Conservation (phyloP, 2,113 vertebrate genomes). For the rabbit (Oryctolagus cuniculus) region DNA sequence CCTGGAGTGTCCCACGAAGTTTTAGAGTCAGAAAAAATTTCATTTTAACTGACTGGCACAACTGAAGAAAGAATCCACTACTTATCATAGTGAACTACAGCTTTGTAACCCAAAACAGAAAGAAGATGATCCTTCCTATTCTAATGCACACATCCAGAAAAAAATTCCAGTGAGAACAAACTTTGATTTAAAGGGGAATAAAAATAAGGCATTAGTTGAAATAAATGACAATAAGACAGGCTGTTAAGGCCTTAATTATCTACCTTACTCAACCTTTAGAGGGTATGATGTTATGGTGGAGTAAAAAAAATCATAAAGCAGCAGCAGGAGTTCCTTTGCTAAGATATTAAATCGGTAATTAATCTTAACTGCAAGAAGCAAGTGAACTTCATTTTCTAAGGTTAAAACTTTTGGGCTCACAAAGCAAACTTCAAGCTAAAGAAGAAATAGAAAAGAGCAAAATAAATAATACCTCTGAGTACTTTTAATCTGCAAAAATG, state of each 20-base stretch:
- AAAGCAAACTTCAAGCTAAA: conserved; percentile 27
- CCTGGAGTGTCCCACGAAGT: not conserved
- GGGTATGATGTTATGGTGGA: conserved; percentile 39
- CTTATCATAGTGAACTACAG: not conserved
- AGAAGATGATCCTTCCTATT: conserved; percentile 17
- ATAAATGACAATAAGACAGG: conserved; percentile 63
- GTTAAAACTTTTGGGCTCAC: conserved; percentile 25
- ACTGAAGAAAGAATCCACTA: not conserved
- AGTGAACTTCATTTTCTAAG: conserved; percentile 50
- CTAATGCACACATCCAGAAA: not conserved
- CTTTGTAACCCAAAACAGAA: not conserved
- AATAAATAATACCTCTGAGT: not conserved
- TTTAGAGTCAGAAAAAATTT: not conserved
- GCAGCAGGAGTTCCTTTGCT: conserved; percentile 67
- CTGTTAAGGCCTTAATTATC: conserved; percentile 71
- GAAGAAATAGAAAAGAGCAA: conserved; percentile 12
- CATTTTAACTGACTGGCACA: not conserved
- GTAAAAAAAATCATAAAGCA: conserved; percentile 75
- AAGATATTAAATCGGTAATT: conserved; percentile 75
- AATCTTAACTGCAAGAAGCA: conserved; percentile 69
- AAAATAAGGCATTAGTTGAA: conserved; percentile 62
- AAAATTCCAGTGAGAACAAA: conserved; percentile 46
- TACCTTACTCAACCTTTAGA: not conserved
- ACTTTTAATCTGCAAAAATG: not conserved
- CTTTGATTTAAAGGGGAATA: conserved; percentile 56